These are phyloP conservation scores for Scalopus aquaticus DNA, from an alignment of 2,113 vertebrate species.

Conservation along the genomic window DNA sequence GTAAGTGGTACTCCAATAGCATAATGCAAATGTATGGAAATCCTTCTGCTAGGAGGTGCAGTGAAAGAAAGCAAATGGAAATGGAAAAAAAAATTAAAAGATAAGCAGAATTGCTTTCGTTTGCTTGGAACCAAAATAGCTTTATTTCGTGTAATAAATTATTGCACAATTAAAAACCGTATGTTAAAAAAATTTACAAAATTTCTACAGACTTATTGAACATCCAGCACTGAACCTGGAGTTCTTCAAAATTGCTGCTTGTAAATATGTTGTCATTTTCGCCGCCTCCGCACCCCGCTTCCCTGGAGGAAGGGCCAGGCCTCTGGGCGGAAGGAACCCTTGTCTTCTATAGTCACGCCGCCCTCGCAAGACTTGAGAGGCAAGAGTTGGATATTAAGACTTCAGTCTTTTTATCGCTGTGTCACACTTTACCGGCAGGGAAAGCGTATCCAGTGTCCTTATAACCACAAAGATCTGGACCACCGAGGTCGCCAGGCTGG, in stretches of 20 bases:
- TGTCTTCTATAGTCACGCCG: too few species aligned
- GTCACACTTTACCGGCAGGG: too few species aligned
- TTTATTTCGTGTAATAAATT: too few species aligned
- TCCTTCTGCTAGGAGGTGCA: too few species aligned
- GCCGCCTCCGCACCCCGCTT: fast-evolving
- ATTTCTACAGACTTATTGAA: background rate
- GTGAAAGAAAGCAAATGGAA: too few species aligned
- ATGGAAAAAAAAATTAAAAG: background rate
- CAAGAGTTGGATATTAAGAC: background rate
- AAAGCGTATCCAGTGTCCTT: background rate
- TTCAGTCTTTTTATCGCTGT: background rate
- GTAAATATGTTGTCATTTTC: background rate
- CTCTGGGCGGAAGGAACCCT: too few species aligned
- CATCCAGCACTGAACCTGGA: background rate
- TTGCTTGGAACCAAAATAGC: too few species aligned
- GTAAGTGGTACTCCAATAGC: background rate
- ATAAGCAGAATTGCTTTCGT: too few species aligned
- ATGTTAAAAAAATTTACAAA: too few species aligned
- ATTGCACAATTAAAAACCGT: too few species aligned
- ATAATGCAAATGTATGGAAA: background rate
- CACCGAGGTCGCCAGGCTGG: too few species aligned
- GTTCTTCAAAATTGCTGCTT: background rate
- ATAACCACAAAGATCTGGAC: background rate
- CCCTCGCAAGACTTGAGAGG: background rate
- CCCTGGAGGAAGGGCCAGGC: background rate